Base-by-base conservation (phyloP, 2,797 vertebrate species). In the Pangasius macronema region DNA sequence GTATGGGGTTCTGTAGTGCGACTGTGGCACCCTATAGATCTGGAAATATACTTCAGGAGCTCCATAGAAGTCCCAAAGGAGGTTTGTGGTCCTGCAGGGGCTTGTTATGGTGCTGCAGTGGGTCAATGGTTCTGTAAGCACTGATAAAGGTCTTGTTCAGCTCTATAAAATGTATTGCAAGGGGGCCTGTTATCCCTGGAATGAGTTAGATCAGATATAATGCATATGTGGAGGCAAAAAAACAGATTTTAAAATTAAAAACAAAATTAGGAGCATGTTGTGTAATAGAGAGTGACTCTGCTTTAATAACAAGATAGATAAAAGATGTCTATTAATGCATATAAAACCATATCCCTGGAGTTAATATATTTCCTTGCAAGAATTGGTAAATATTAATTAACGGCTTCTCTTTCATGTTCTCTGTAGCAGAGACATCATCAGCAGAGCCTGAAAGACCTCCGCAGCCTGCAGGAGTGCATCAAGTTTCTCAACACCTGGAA, bases 401-500 rank as follows among this genome's bases (percentile, higher is more conserved):
- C 5, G 1, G 72, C 46, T n/a, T 42, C 72, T 49, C 18, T n/a
- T 75, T 49, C 11, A 16, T 0, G 30, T 82, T 42, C 63, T 20
- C 85, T 42, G 4, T 87, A 93, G 92, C 90, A 94, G 14, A 91
- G 91, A 6, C 57, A 89, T 46, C 92, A 90, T 36, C 94, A 95
- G 90, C 93, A 88, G 27, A 7, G 91, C 87, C 88, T 96, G 88
- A 94, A 90, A 83, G 92, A 96, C 2, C 93, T 96, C 8, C 92
- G 94, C 76, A 96, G 93, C 88, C 93, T 96, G 85, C 93, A 96
- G 85, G 95, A 96, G 90, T 96, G 96, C 84, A 92, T 96, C 46
- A 87, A 91, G 83, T 96, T 96, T 91, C 95, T 96, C 85, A 89
- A 94, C 4, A 90, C 92, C 91, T 96, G 96, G 96, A 96, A 95